phyloP scores from a whole-genome alignment of 2,113 vertebrate genomes.

The Barnardius zonarius region DNA sequence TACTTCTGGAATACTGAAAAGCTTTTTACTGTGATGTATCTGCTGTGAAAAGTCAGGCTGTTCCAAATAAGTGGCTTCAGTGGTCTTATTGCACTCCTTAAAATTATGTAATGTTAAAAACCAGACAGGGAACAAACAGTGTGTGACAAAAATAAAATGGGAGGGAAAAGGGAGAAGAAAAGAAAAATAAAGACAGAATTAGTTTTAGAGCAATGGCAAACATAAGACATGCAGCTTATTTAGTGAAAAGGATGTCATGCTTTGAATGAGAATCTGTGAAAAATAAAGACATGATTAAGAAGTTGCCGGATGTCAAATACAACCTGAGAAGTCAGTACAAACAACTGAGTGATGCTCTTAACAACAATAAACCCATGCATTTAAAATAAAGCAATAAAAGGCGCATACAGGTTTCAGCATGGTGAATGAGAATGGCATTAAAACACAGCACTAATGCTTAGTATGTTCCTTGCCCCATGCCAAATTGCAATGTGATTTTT shows the following conservation, averaged over 20 bases:
- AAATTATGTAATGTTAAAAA: conserved; percentile 77
- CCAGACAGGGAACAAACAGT: conserved; percentile 67
- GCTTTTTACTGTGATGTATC: conserved; percentile 84
- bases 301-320: conserved; percentile 14
- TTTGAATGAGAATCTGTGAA: conserved; percentile 83
- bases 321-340: conserved; percentile 5
- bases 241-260: conserved; percentile 83
- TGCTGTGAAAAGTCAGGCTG: conserved; percentile 85
- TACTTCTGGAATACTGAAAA: conserved; percentile 97
- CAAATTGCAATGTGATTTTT: neutral
- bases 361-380: conserved; percentile 42
- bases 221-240: conserved; percentile 87
- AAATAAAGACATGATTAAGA: conserved; percentile 60
- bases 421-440: neutral
- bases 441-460: neutral
- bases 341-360: conserved; percentile 23
- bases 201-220: conserved; percentile 86
- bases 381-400: neutral
- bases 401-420: neutral
- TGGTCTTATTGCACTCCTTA: conserved; percentile 83
- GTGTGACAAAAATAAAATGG: conserved; percentile 81
- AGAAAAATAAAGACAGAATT: conserved; percentile 98
- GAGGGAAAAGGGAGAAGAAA: conserved; percentile 66
- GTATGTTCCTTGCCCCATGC: neutral
- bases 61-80: conserved; percentile 82